These are phyloP conservation scores for Plotosus lineatus DNA, from an alignment of 2,113 vertebrate genomes.

Conservation along the genomic window DNA sequence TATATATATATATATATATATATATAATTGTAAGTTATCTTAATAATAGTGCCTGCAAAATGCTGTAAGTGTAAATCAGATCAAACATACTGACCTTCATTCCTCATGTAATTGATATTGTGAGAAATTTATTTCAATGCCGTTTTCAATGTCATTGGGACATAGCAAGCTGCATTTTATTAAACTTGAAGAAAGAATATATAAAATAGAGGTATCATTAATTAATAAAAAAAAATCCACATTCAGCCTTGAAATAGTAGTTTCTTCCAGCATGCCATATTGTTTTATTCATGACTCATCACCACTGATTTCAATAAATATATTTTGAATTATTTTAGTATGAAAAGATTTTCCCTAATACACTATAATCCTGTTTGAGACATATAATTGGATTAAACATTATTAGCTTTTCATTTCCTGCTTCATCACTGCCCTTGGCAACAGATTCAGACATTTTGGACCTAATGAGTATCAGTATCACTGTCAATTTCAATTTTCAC, in stretches of 20 bases:
- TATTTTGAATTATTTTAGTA: not conserved
- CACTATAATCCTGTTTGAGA: constrained; percentile 9
- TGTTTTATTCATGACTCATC: not conserved
- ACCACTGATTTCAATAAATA: not conserved
- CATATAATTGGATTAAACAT: not conserved
- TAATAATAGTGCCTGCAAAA: too few species aligned
- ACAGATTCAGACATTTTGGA: not conserved
- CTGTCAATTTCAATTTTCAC: not conserved
- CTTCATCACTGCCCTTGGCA: constrained; percentile 1
- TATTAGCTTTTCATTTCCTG: constrained; percentile 1
- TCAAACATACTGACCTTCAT: too few species aligned
- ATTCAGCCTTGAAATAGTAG: not conserved
- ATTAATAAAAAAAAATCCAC: not conserved
- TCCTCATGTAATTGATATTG: too few species aligned
- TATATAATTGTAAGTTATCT: too few species aligned
- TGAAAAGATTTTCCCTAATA: not conserved
- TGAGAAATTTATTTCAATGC: too few species aligned
- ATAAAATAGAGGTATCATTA: not conserved
- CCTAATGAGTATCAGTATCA: not conserved
- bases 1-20: too few species aligned
- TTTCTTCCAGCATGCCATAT: not conserved
- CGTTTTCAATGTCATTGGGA: not conserved
- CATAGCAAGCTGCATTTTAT: not conserved
- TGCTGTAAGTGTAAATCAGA: too few species aligned
- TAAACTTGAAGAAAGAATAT: not conserved